Percentiles rank a stretch among this genome's conserved stretches.
These are phyloP conservation scores for Miichthys miiuy DNA, from an alignment of 2,797 vertebrate genomes.

Conservation along the genomic window DNA sequence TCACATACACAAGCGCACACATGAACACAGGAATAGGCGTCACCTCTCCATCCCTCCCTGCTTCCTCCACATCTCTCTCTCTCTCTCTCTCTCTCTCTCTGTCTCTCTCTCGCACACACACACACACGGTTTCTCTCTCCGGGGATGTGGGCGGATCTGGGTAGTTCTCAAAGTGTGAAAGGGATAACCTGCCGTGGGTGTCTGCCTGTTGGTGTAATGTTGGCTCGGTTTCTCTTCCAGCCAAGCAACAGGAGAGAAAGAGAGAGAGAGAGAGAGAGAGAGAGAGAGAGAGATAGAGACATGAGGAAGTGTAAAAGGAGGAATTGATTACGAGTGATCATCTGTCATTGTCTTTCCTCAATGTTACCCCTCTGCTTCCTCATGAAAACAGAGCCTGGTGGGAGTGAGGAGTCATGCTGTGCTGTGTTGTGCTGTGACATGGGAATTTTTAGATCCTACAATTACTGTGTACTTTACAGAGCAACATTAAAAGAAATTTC, in stretches of 20 bases:
- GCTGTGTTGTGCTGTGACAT: constrained; percentile 19
- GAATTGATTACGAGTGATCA: constrained; percentile 39
- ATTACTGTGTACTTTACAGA: constrained; percentile 2
- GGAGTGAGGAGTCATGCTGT: constrained; percentile 57
- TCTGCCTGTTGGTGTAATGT: constrained; percentile 61
- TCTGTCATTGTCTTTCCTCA: constrained; percentile 40
- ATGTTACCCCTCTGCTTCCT: constrained; percentile 29
- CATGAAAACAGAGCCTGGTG: constrained; percentile 26
- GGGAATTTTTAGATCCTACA: constrained; percentile 44
- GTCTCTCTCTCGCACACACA: neutral
- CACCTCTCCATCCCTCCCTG: neutral
- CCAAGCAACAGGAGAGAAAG: constrained; percentile 14
- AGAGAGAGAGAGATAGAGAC: neutral
- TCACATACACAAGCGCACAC: constrained; percentile 2
- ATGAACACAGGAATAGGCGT: constrained; percentile 61
- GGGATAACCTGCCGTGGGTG: constrained; percentile 79
- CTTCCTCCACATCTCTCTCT: constrained; percentile 10
- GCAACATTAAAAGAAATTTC: constrained; percentile 12
- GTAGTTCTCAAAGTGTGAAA: constrained; percentile 71
- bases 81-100: neutral
- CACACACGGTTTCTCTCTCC: constrained; percentile 14
- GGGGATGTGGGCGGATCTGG: constrained; percentile 73
- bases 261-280: neutral
- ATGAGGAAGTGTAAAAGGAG: constrained; percentile 61
- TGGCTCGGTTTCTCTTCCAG: constrained; percentile 45